A percentile compares a stretch with the other conserved stretches of the same genome.
These are phyloP conservation scores for Oligia strigilis DNA, from an alignment of 2,888 invertebrate genomes.

Conservation along the genomic window DNA sequence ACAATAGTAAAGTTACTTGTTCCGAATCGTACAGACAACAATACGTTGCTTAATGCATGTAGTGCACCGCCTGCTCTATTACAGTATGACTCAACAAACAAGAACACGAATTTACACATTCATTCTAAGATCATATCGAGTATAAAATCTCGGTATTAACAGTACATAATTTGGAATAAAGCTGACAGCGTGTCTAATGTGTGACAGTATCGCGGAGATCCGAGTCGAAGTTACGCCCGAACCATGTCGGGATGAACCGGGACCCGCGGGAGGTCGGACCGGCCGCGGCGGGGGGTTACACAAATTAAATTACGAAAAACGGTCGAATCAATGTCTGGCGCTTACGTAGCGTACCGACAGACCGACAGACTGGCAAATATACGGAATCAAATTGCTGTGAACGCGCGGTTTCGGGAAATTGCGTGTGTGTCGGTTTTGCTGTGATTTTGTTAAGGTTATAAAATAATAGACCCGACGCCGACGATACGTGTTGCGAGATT, in stretches of 20 bases:
- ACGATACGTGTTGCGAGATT: slow-evolving; percentile 22
- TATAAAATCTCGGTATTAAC: slow-evolving; percentile 59
- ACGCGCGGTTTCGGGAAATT: slow-evolving; percentile 61
- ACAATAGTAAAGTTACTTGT: slow-evolving; percentile 59
- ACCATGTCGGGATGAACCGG: slow-evolving; percentile 75
- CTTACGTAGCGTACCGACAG: slow-evolving; percentile 67
- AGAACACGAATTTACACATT: slow-evolving; percentile 45
- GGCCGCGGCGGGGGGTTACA: slow-evolving; percentile 73
- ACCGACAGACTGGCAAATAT: slow-evolving; percentile 63
- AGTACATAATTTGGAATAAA: slow-evolving; percentile 66
- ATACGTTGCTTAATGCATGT: slow-evolving; percentile 52
- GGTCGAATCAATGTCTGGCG: slow-evolving; percentile 74
- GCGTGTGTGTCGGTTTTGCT: slow-evolving; percentile 44
- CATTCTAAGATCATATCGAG: slow-evolving; percentile 52
- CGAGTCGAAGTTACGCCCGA: slow-evolving; percentile 75
- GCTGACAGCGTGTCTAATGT: slow-evolving; percentile 74
- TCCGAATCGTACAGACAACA: slow-evolving; percentile 60
- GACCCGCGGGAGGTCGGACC: slow-evolving; percentile 63
- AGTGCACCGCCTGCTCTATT: slow-evolving; percentile 50
- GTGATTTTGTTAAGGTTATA: slow-evolving; percentile 53
- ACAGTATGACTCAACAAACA: slow-evolving; percentile 53
- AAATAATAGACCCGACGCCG: slow-evolving; percentile 19
- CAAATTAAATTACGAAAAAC: slow-evolving; percentile 80
- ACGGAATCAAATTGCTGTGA: slow-evolving; percentile 66
- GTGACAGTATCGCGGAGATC: slow-evolving; percentile 75